Evolutionary conservation across 2,797 vertebrate genomes (phyloP).

Genomic region (Ctenosaura bakeri): DNA sequence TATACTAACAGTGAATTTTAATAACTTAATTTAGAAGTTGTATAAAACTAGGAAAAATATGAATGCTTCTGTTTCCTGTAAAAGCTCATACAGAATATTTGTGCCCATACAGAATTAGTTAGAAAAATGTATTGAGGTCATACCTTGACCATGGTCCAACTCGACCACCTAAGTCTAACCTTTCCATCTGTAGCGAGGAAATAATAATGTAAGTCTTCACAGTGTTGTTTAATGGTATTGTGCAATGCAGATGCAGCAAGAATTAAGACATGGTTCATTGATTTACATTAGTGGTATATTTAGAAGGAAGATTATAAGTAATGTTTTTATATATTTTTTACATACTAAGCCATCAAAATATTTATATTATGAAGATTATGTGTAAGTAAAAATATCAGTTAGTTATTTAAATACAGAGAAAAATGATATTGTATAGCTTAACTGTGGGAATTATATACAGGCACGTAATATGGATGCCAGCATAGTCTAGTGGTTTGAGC

Average conservation of each 20-base stretch:
- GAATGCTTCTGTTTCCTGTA: not conserved
- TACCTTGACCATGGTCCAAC: no score
- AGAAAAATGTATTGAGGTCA: not conserved
- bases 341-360: not conserved
- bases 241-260: not conserved
- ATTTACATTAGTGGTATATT: not conserved
- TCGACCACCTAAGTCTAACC: not conserved
- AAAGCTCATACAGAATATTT: not conserved
- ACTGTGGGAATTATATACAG: not conserved
- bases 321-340: not conserved
- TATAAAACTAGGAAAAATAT: not conserved
- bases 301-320: not conserved
- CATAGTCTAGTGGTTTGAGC: no score
- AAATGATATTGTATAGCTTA: not conserved
- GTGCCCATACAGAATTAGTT: not conserved
- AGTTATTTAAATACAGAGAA: not conserved
- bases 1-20: slow-evolving; percentile 22
- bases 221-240: not conserved
- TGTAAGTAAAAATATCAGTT: not conserved
- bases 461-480: not conserved
- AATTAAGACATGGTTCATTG: not conserved
- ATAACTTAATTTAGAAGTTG: slow-evolving; percentile 6
- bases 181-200: not conserved
- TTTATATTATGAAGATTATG: not conserved
- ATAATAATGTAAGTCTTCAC: not conserved